Conservation (phyloP, 37 sponge, comb jelly and placozoan genomes). For the Beroe forskalii region DNA sequence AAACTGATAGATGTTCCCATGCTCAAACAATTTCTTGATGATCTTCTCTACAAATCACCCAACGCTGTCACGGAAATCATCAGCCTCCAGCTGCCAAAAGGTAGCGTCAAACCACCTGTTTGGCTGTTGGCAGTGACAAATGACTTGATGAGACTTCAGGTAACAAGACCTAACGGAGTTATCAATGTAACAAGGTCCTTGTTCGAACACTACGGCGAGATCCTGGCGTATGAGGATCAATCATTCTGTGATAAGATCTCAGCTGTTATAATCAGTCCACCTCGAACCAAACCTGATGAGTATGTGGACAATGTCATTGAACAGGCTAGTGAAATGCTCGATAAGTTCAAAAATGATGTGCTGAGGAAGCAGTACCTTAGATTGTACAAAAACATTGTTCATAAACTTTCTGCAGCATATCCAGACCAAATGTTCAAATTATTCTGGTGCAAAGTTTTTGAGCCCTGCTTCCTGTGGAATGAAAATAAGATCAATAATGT, state of each 20-base stretch:
- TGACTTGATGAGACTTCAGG: constrained; percentile 53
- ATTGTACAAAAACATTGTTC: constrained; percentile 25
- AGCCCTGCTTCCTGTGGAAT: not conserved
- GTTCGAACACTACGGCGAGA: constrained; percentile 31
- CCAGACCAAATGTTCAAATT: not conserved
- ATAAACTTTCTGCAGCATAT: constrained; percentile 18
- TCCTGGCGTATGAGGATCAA: constrained; percentile 42
- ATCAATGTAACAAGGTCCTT: constrained; percentile 18
- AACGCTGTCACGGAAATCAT: constrained; percentile 10
- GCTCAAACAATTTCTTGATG: not conserved
- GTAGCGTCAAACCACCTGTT: not conserved
- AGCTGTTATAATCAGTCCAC: constrained; percentile 14
- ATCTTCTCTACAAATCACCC: constrained; percentile 31
- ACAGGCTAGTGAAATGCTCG: not conserved
- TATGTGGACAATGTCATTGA: constrained; percentile 14
- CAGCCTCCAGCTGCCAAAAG: constrained; percentile 43
- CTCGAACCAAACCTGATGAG: not conserved
- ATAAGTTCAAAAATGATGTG: not conserved
- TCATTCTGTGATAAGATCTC: constrained; percentile 38
- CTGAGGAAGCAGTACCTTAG: constrained; percentile 34
- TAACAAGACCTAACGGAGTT: constrained; percentile 33
- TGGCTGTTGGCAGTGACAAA: constrained; percentile 54
- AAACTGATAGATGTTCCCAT: not conserved
- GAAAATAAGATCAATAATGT: not conserved
- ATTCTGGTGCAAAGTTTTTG: not conserved